Percentiles rank a stretch among this genome's conserved stretches.
phyloP scores from a whole-genome alignment of 1,140 invertebrate species.

The Oreohelix idahoensis region DNA sequence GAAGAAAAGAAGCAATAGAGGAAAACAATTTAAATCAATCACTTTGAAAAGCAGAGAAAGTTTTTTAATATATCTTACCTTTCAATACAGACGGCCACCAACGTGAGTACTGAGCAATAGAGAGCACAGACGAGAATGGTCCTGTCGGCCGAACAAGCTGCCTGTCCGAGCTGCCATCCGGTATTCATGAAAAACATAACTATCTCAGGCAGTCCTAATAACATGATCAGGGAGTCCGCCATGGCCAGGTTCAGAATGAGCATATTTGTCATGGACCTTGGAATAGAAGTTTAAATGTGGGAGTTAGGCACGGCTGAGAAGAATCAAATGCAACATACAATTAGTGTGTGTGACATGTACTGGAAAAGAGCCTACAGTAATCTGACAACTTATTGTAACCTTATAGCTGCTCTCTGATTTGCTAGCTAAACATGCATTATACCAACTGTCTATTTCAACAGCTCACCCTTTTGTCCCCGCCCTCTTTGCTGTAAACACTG shows the following conservation, averaged over 20 bases:
- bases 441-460: too few species aligned
- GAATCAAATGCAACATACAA: too few species aligned
- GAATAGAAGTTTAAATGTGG: too few species aligned
- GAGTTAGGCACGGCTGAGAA: too few species aligned
- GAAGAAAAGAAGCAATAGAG: background rate
- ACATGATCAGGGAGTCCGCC: constrained; percentile 70
- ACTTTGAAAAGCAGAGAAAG: background rate
- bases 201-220: constrained; percentile 71
- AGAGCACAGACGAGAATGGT: constrained; percentile 67
- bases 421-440: too few species aligned
- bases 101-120: constrained; percentile 70
- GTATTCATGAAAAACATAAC: constrained; percentile 69
- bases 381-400: too few species aligned
- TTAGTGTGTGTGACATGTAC: too few species aligned
- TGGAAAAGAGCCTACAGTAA: too few species aligned
- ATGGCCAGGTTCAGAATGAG: constrained; percentile 72
- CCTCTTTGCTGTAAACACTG: too few species aligned
- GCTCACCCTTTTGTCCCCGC: too few species aligned
- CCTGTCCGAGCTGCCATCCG: constrained; percentile 69
- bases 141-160: constrained; percentile 64
- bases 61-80: constrained; percentile 58
- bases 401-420: too few species aligned
- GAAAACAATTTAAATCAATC: background rate
- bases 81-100: constrained; percentile 71
- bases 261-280: constrained; percentile 69